These are phyloP conservation scores for Chironex yamaguchii DNA, from an alignment of 30 jellyfish, hydroid and myxozoan species.

Conservation along the genomic window DNA sequence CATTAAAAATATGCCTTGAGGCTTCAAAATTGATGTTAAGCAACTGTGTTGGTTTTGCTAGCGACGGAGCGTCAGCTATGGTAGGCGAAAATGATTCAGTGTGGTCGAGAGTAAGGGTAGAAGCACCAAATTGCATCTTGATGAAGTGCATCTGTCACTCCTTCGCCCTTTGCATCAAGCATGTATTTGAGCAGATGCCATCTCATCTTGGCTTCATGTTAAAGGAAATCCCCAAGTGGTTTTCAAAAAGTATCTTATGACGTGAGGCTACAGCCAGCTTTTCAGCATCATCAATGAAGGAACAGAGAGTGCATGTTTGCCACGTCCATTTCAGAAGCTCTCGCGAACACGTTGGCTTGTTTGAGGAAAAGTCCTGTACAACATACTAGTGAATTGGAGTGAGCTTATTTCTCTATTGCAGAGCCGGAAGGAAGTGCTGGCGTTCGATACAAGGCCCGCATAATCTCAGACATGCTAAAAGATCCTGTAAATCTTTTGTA, in stretches of 20 bases:
- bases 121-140: conserved; percentile 65
- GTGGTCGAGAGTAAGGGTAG: conserved; percentile 61
- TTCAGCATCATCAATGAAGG: conserved; percentile 40
- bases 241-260: conserved; percentile 58
- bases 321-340: conserved; percentile 62
- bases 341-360: conserved; percentile 63
- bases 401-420: conserved; percentile 45
- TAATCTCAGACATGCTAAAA: conserved; percentile 37
- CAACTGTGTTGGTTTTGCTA: conserved; percentile 46
- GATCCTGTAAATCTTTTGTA: conserved; percentile 62
- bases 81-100: conserved; percentile 73
- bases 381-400: conserved; percentile 52
- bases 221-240: conserved; percentile 68
- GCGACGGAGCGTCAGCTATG: conserved; percentile 78
- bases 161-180: conserved; percentile 68
- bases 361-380: conserved; percentile 55
- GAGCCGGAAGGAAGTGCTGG: conserved; percentile 20
- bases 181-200: conserved; percentile 67
- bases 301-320: conserved; percentile 28
- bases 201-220: conserved; percentile 59
- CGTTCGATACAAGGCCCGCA: conserved; percentile 53
- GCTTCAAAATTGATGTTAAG: conserved; percentile 8
- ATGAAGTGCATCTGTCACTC: conserved; percentile 80
- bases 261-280: conserved; percentile 60
- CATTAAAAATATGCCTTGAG: conserved; percentile 15